Conservation (phyloP, 2,113 vertebrate genomes). For the Grantiella picta region DNA sequence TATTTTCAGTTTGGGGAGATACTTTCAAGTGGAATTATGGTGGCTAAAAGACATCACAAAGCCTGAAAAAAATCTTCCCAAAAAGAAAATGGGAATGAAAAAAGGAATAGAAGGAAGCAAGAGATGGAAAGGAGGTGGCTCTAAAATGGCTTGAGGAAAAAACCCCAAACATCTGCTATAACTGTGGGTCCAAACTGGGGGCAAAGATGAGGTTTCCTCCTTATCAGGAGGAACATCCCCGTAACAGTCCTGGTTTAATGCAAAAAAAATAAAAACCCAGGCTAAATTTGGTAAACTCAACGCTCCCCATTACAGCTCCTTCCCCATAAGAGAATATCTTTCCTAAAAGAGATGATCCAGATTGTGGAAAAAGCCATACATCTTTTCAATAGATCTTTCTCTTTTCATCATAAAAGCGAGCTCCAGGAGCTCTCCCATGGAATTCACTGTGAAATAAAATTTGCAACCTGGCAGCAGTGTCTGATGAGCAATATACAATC, state of each 20-base stretch:
- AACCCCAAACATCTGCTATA: not conserved
- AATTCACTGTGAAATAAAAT: conserved; percentile 18
- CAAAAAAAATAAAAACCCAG: not conserved
- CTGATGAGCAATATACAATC: conserved; percentile 25
- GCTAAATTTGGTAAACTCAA: not conserved
- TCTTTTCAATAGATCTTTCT: conserved; percentile 29
- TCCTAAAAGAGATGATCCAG: not conserved
- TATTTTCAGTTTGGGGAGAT: not conserved
- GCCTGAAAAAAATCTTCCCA: not conserved
- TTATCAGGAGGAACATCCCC: not conserved
- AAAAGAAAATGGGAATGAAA: not conserved
- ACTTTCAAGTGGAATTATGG: not conserved
- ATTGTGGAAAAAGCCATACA: not conserved
- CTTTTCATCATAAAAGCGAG: conserved; percentile 10
- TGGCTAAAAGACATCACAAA: not conserved
- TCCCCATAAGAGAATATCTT: not conserved
- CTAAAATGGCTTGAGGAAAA: not conserved
- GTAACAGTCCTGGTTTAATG: not conserved
- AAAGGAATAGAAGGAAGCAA: not conserved
- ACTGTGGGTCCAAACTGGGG: not conserved
- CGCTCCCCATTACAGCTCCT: not conserved
- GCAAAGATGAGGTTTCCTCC: not conserved
- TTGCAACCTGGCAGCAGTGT: not conserved
- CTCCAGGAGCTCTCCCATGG: conserved; percentile 33
- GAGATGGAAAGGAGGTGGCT: not conserved